Base-by-base conservation (phyloP, 2,113 vertebrate species). In the Riparia riparia region DNA sequence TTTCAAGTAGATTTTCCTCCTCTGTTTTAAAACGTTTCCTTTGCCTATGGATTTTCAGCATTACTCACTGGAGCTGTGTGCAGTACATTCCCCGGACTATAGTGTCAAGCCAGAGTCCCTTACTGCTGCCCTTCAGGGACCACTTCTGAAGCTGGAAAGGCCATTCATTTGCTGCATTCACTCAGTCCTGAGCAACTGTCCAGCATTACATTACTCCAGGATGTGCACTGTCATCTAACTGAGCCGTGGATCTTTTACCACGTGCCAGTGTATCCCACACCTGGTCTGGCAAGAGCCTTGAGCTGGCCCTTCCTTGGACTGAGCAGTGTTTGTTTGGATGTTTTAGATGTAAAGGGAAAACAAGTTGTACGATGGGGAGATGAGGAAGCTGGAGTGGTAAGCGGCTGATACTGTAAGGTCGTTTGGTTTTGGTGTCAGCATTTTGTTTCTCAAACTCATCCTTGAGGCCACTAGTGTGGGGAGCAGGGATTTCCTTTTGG, bases 1-100 rank as follows among this genome's bases (percentile, higher is more conserved):
- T 95, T 96, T 94, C 68, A 92, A 93, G 90, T 91, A 77, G 79
- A 84, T 82, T 84, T 96, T 95, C 92, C 57, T 84, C 29, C 32
- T 92, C 86, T 86, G 68, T 90, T 95, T 94, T 91, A 82, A 91
- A 95, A 89, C 31, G 10, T 92, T 81, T 94, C 82, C 92, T 92
- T 93, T 86, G 77, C 73, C 80, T 91, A 84, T 89, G 84, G 95
- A 95, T 96, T 96, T 95, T 82, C 64, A 71, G 45, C 83, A 41
- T 93, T 95, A 66, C 84, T 83, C 58, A 56, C 47, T 86, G 89
- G 64, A 80, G 76, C 63, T 91, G 50, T 60, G 65, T 76, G 70
- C 63, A 76, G 64, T 56, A 34, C 2, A 3, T 73, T 84, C 82
- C 61, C 89, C 37, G 68, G 76, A 73, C 69, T 85, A 3, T 68